Evolutionary conservation across 37 sponge, comb jelly and placozoan genomes (phyloP).

Genomic region (Tethya wilhelma): DNA sequence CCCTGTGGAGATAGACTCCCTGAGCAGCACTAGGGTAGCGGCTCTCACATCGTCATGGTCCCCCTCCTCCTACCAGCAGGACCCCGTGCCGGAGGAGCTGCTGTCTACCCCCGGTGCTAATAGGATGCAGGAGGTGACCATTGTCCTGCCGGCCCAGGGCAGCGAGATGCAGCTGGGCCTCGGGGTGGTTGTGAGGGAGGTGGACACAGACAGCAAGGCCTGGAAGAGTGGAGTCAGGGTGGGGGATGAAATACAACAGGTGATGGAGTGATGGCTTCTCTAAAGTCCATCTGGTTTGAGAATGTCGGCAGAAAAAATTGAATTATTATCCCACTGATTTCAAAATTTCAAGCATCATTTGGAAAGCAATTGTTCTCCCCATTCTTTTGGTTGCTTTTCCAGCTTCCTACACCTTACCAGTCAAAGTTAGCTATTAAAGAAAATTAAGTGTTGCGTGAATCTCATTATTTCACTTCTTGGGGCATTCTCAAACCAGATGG

Average conservation of each 20-base stretch:
- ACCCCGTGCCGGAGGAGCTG: neutral
- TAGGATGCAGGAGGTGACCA: constrained; percentile 2
- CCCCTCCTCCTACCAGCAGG: neutral
- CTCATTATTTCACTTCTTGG: no score
- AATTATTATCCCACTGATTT: no score
- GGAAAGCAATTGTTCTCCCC: neutral
- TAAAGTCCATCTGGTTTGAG: neutral
- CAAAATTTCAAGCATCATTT: no score
- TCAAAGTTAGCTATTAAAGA: neutral
- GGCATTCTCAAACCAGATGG: no score
- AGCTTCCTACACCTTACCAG: neutral
- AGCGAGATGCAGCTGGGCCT: neutral
- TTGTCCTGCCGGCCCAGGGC: constrained; percentile 17
- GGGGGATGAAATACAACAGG: constrained; percentile 53
- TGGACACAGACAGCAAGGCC: constrained; percentile 16
- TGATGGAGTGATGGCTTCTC: neutral
- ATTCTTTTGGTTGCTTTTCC: neutral
- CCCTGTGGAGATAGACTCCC: no score
- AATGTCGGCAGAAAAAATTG: no score
- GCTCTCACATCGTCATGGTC: neutral
- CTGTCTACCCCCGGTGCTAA: no score
- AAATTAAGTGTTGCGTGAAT: neutral
- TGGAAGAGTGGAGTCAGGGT: constrained; percentile 20
- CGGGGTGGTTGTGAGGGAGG: constrained; percentile 21
- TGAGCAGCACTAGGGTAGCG: no score